Base-by-base conservation (phyloP, 2,113 vertebrate species). In the Pelvicachromis taeniatus region DNA sequence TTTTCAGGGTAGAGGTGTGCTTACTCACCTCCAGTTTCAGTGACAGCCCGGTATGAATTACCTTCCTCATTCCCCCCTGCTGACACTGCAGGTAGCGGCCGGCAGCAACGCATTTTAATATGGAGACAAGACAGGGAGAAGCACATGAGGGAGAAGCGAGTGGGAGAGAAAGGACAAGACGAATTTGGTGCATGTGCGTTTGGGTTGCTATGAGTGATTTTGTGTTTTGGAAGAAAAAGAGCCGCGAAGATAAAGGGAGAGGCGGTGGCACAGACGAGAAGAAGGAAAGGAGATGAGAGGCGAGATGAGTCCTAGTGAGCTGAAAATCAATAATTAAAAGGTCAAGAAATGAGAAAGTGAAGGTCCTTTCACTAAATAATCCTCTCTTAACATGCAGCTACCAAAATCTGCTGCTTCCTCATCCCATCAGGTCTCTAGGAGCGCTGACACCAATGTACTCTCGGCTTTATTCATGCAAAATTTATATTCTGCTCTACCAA, bases 271-370 rank as follows among this genome's bases (percentile, higher is more conserved):
- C 21, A 31, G 68, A 88, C 14, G 10, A 23, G 23, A 78, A 52
- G 33, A 59, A 75, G 55, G 50, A 26, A 59, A 50, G 61, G 78
- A 83, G 87, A 92, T 63, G 61, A 88, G 85, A 73, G 73, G 77
- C 75, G 40, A 90, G 78, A 89, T 78, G 82, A 92, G 58, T 48
- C 63, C 50, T 4, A 14, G 75, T 50, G 52, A 83, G 83, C 80
- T 77, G 45, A 85, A 85, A 92, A 96, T 95, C 92, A 94, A 95
- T 95, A 93, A 95, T 90, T 91, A 86, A 94, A 95, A 95, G 92
- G 93, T 95, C 90, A 50, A 21, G 42, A 81, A 82, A 77, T 82
- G 48, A 77, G 56, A 90, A 70, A 80, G 82, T 79, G 78, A 52
- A 52, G 53, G 59, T n/a, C 80, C 21, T 77, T 79, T 54, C 54